Evolutionary conservation across 2,113 vertebrate species (phyloP).

Genomic region (Periophthalmodon schlosseri): DNA sequence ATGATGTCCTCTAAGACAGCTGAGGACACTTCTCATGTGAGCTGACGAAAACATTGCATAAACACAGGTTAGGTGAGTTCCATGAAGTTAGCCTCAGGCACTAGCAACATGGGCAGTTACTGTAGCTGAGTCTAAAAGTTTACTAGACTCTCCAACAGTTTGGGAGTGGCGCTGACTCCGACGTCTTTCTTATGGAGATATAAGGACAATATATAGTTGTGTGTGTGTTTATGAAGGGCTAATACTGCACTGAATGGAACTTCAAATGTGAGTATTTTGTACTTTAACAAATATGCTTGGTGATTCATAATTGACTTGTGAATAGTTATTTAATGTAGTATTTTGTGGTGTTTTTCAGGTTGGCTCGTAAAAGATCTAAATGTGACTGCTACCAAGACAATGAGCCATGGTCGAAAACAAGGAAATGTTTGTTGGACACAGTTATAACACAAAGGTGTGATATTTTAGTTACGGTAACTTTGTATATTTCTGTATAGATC

Average conservation of each 20-base stretch:
- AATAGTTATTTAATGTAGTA: background rate
- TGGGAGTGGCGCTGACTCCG: background rate
- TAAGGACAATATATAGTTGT: background rate
- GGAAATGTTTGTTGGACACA: constrained; percentile 24
- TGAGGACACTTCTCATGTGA: background rate
- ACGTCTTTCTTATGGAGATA: background rate
- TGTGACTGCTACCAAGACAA: background rate
- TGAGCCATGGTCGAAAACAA: background rate
- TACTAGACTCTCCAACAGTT: background rate
- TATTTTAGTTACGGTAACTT: background rate
- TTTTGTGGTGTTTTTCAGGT: constrained; percentile 28
- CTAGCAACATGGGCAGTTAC: constrained; percentile 33
- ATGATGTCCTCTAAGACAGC: background rate
- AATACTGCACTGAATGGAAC: constrained; percentile 27
- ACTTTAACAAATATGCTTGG: background rate
- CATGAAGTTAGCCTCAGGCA: background rate
- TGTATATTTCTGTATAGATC: background rate
- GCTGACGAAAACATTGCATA: background rate
- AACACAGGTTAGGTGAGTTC: background rate
- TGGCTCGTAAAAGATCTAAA: constrained; percentile 17
- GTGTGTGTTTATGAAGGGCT: background rate
- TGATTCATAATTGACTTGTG: background rate
- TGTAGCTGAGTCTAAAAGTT: background rate
- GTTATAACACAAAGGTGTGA: background rate
- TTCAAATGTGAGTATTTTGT: constrained; percentile 45